phyloP scores from a whole-genome alignment of 2,113 vertebrate genomes.

The Mirounga angustirostris region DNA sequence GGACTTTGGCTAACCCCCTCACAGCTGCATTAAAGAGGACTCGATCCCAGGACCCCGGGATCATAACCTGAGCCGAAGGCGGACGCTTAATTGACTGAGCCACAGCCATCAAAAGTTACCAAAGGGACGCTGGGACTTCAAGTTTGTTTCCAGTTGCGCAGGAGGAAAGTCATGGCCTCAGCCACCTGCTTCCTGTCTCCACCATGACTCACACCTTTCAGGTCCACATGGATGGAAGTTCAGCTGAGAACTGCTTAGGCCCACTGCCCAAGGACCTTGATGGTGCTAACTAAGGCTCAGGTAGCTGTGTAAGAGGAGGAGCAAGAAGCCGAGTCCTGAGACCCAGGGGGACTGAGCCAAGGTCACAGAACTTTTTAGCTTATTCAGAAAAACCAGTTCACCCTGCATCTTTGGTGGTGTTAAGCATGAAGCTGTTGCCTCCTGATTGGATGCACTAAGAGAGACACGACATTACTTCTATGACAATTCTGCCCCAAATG shows the following conservation, averaged over 20 bases:
- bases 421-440: constrained; percentile 14
- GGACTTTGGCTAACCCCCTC: constrained; percentile 82
- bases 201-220: constrained; percentile 77
- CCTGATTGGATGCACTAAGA: neutral
- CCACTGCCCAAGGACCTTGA: constrained; percentile 42
- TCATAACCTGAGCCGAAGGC: no score
- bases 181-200: constrained; percentile 80
- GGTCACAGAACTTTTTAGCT: constrained; percentile 27
- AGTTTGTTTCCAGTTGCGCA: constrained; percentile 73
- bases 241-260: constrained; percentile 59
- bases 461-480: neutral
- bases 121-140: constrained; percentile 77
- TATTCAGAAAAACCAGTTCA: constrained; percentile 32
- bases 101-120: constrained; percentile 75
- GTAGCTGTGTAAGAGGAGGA: constrained; percentile 22
- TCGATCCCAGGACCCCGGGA: no score
- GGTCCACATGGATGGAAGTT: constrained; percentile 59
- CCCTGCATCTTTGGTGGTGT: neutral
- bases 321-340: neutral
- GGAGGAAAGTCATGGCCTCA: constrained; percentile 63
- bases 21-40: constrained; percentile 79
- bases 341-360: neutral
- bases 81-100: no score
- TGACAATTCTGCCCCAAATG: neutral
- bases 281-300: constrained; percentile 46